Base-by-base conservation (phyloP, 2,888 invertebrate species). In the Caenorhabditis wallacei region DNA sequence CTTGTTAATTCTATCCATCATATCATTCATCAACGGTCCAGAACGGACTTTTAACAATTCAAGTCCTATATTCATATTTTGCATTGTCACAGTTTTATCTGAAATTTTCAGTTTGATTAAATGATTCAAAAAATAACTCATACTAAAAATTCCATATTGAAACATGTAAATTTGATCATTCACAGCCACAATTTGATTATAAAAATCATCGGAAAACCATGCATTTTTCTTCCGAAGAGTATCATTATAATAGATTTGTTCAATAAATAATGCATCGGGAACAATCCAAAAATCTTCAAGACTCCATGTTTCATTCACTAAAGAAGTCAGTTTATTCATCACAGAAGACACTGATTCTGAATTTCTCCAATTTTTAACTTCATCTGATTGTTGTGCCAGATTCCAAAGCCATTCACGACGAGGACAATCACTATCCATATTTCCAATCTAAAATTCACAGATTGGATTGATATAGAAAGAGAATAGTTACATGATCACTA, bases 401-500 rank as follows among this genome's bases (percentile, higher is more conserved):
- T 76, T 78, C 87, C 87, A 87, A 22, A 87, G 80, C 66, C 80
- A 78, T 8, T 82, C 79, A 2, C 82, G 86, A 8, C 85, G 72
- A 0, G 74, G 63, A 37, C 87, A 87, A 11, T 53, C 18, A 22
- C 79, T 69, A 40, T 87, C 85, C 66, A 84, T 82, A 61, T 87
- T 85, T 18, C 80, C 84, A 56, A 86, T 72, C 86, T 86, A 18
- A 51, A 81, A 57, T n/a, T 51, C 20, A 7, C 35, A 10, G 16
- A 40, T 40, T 8, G 13, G 13, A 40, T 10, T 40, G 16, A 13
- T 40, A 16, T 51, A 18, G n/a, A 18, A 48, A 48, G 30, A 3
- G 30, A 13, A 43, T 18, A 16, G 57, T 56, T 13, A 85, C 90
- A 89, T 94, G 92, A 93, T 96, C 96, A 7, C 93, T 90, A 2